These are phyloP conservation scores for Apodemia hepburni DNA, from an alignment of 2,888 invertebrate genomes.

Conservation along the genomic window DNA sequence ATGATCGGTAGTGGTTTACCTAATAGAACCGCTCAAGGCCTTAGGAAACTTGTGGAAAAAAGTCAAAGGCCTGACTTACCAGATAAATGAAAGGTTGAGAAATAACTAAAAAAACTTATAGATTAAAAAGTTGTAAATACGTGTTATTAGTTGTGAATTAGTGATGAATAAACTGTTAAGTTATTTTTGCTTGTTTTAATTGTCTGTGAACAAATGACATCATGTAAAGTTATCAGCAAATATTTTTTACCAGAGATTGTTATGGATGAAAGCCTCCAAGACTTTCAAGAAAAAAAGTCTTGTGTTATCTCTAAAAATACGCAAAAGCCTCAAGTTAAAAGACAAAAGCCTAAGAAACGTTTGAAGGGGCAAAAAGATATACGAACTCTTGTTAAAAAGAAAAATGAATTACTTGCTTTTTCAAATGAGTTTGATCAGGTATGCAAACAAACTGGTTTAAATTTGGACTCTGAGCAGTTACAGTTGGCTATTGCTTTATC, in stretches of 20 bases:
- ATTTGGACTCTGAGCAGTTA: constrained; percentile 83
- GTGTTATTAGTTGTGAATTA: constrained; percentile 14
- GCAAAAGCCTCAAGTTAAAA: constrained; percentile 37
- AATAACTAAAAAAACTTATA: constrained; percentile 42
- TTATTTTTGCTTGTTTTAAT: constrained; percentile 49
- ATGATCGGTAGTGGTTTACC: constrained; percentile 59
- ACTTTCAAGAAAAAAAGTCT: constrained; percentile 58
- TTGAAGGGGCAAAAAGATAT: constrained; percentile 65
- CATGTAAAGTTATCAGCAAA: constrained; percentile 52
- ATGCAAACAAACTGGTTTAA: constrained; percentile 62
- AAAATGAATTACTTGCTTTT: constrained; percentile 59
- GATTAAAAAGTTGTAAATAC: constrained; percentile 26
- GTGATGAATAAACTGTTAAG: constrained; percentile 33
- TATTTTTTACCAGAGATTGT: constrained; percentile 50
- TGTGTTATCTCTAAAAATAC: constrained; percentile 43
- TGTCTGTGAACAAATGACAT: constrained; percentile 39
- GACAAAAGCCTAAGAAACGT: constrained; percentile 37
- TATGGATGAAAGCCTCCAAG: constrained; percentile 66
- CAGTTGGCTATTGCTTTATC: constrained; percentile 85
- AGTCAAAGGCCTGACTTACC: constrained; percentile 49
- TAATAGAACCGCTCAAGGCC: constrained; percentile 42
- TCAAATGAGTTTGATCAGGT: constrained; percentile 62
- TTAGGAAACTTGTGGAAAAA: constrained; percentile 48
- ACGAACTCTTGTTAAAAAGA: constrained; percentile 50
- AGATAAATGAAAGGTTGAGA: constrained; percentile 41